Evolutionary conservation across 2,797 vertebrate genomes (phyloP).

Genomic region (Periophthalmus magnuspinnatus): DNA sequence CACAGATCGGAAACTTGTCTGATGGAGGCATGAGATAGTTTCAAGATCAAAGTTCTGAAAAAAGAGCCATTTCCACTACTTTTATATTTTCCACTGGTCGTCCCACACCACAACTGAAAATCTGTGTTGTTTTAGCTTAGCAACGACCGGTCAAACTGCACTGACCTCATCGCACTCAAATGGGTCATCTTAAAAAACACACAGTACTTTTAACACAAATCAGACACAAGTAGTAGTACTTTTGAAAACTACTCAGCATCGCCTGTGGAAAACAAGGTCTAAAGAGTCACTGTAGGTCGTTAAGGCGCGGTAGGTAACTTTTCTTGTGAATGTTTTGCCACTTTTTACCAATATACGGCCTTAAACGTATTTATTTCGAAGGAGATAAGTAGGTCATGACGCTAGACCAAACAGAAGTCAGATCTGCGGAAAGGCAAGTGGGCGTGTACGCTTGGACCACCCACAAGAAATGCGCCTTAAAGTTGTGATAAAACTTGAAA

Average conservation of each 20-base stretch:
- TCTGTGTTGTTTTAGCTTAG: constrained; percentile 46
- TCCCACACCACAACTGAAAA: constrained; percentile 49
- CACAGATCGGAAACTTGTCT: constrained; percentile 54
- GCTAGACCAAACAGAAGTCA: no score
- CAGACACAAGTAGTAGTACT: not conserved
- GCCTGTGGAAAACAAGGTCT: not conserved
- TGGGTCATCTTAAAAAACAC: constrained; percentile 33
- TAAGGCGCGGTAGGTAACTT: constrained; percentile 14
- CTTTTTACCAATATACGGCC: no score
- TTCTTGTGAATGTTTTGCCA: no score
- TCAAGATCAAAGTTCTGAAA: constrained; percentile 53
- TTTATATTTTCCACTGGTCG: constrained; percentile 61
- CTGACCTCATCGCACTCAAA: constrained; percentile 45
- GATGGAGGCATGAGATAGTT: constrained; percentile 45
- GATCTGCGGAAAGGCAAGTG: no score
- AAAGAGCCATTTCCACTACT: constrained; percentile 47
- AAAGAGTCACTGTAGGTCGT: not conserved
- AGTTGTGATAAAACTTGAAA: no score
- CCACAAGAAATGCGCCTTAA: no score
- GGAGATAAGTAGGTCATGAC: no score
- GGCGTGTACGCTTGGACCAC: no score
- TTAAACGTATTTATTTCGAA: no score
- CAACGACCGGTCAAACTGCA: constrained; percentile 38
- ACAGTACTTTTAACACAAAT: not conserved
- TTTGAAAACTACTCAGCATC: not conserved